A percentile compares a stretch with the other conserved stretches of the same genome.
Conservation (phyloP, 2,797 vertebrate species). For the Yasuhikotakia modesta region DNA sequence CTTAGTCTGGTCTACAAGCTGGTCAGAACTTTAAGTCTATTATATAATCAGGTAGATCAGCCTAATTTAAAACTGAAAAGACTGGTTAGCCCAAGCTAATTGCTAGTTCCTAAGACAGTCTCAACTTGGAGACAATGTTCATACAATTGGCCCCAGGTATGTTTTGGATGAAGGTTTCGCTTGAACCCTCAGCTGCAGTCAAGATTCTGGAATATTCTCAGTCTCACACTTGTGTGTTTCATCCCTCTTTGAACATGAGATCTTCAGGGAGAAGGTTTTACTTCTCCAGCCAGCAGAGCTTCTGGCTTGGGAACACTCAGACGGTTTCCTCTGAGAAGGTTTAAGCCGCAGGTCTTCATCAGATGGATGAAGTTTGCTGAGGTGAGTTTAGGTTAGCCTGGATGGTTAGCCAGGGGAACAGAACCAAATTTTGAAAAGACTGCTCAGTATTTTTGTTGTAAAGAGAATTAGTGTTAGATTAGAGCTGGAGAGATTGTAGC, state of each 20-base stretch:
- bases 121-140: too few species aligned
- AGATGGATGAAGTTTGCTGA: neutral
- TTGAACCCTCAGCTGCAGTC: neutral
- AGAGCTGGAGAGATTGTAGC: too few species aligned
- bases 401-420: neutral
- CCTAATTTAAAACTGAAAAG: too few species aligned
- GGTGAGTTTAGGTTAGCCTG: neutral
- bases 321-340: constrained; percentile 33
- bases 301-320: constrained; percentile 12
- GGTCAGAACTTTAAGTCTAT: too few species aligned
- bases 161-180: neutral
- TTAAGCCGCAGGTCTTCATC: constrained; percentile 19
- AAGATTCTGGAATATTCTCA: constrained; percentile 24
- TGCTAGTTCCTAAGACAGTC: too few species aligned
- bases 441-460: neutral
- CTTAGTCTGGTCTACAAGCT: too few species aligned
- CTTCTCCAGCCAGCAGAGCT: constrained; percentile 16
- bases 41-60: too few species aligned
- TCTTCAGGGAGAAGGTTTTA: constrained; percentile 14
- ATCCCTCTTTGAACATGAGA: neutral
- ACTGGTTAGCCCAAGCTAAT: too few species aligned
- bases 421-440: too few species aligned
- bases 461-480: too few species aligned
- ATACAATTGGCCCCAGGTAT: too few species aligned
- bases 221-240: neutral